These are phyloP conservation scores for Perodicticus potto DNA, from an alignment of 2,797 vertebrate genomes.

Conservation along the genomic window DNA sequence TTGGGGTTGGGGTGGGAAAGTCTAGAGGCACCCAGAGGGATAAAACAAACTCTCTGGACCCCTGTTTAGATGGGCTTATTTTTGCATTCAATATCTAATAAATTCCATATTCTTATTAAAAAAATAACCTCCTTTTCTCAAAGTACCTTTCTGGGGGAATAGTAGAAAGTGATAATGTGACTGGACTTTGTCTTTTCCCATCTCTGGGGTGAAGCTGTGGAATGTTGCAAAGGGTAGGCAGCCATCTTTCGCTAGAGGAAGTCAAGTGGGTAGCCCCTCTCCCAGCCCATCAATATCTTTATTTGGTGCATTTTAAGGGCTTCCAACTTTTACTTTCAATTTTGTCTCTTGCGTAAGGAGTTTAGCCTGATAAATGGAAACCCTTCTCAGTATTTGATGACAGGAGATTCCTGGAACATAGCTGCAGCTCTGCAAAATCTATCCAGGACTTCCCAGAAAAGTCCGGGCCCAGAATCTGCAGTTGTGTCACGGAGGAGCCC, in stretches of 20 bases:
- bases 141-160: not conserved
- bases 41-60: not conserved
- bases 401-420: conserved; percentile 54
- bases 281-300: not conserved
- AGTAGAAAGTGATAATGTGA: not conserved
- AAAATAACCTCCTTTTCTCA: not conserved
- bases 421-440: not conserved
- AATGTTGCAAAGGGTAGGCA: not conserved
- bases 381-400: conserved; percentile 21
- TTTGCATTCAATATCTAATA: conserved; percentile 85
- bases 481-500: not conserved
- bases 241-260: not conserved
- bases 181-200: not conserved
- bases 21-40: not conserved
- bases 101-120: conserved; percentile 66
- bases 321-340: conserved; percentile 49
- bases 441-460: conserved; percentile 54
- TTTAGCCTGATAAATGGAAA: conserved; percentile 3
- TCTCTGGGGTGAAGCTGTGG: not conserved
- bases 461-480: not conserved
- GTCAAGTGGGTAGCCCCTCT: not conserved
- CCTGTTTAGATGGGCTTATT: conserved; percentile 34
- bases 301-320: not conserved
- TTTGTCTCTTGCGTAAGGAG: not conserved
- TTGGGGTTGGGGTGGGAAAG: conserved; percentile 74